Conservation (phyloP, 2,113 vertebrate genomes). For the Pseudois nayaur region DNA sequence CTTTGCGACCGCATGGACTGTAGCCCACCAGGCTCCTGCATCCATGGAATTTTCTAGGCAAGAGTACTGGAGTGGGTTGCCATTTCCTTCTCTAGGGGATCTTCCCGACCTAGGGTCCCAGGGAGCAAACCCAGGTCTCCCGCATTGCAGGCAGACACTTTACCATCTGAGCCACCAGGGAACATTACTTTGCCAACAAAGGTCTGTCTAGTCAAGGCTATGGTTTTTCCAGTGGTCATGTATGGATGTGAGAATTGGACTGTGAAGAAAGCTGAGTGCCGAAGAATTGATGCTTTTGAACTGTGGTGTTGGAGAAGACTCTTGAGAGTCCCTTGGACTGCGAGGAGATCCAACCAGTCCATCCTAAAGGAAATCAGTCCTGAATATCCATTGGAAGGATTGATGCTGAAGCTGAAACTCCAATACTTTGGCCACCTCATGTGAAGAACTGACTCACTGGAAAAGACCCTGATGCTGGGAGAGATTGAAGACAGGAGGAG, state of each 20-base stretch:
- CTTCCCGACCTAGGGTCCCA: no score
- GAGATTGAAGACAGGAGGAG: not conserved
- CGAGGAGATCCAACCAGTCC: not conserved
- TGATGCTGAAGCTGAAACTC: not conserved
- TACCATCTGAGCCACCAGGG: no score
- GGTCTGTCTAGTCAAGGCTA: not conserved
- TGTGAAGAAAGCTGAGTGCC: accelerated
- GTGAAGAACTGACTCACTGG: not conserved
- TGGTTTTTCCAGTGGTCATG: not conserved
- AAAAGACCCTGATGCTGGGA: not conserved
- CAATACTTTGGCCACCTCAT: not conserved
- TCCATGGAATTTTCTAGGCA: no score
- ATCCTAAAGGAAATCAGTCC: not conserved
- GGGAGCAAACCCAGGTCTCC: no score
- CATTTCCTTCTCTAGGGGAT: no score
- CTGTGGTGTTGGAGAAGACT: not conserved
- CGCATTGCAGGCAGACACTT: no score
- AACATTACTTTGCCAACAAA: not conserved
- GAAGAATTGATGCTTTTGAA: not conserved
- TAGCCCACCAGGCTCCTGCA: no score
- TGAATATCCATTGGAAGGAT: not conserved
- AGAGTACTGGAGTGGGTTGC: no score
- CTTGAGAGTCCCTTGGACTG: not conserved
- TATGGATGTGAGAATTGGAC: not conserved
- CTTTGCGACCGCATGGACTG: no score